Percentiles rank a stretch among this genome's conserved stretches.
phyloP scores from a whole-genome alignment of 53 echinoderm and acorn worm genomes.

The Hippasteria phrygiana region DNA sequence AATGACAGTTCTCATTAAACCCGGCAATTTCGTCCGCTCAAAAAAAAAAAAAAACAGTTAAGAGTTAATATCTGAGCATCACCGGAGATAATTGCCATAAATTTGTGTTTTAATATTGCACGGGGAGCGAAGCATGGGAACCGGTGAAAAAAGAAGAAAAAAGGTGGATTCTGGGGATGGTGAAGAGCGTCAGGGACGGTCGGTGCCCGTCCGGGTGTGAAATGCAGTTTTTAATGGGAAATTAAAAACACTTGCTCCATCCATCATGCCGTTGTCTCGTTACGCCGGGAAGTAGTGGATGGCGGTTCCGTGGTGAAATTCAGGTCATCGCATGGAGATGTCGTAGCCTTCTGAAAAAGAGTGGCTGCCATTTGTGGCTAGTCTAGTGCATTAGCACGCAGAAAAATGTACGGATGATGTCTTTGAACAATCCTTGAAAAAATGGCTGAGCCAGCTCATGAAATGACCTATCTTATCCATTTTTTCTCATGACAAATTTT shows the following conservation, averaged over 20 bases:
- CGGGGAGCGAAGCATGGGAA: background rate
- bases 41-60: constrained; percentile 25
- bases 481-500: too few relatives aligned
- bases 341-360: background rate
- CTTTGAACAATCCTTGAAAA: too few relatives aligned
- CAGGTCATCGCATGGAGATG: constrained; percentile 8
- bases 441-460: too few relatives aligned
- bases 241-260: constrained; percentile 51
- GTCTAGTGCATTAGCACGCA: too few relatives aligned
- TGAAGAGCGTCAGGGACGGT: constrained; percentile 42
- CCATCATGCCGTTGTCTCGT: constrained; percentile 48
- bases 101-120: constrained; percentile 61
- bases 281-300: background rate
- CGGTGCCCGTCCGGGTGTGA: constrained; percentile 23
- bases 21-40: background rate
- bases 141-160: background rate
- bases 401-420: too few relatives aligned
- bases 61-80: constrained; percentile 45
- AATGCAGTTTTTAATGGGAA: constrained; percentile 66
- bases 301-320: background rate
- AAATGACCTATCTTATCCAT: too few relatives aligned
- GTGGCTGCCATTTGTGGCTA: too few relatives aligned
- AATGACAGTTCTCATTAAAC: constrained; percentile 36
- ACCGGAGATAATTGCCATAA: constrained; percentile 54
- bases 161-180: background rate